Evolutionary conservation across 2,113 vertebrate species (phyloP), one percentile per base, ranked within the genome.

Genomic region (Opisthocomus hoazin): DNA sequence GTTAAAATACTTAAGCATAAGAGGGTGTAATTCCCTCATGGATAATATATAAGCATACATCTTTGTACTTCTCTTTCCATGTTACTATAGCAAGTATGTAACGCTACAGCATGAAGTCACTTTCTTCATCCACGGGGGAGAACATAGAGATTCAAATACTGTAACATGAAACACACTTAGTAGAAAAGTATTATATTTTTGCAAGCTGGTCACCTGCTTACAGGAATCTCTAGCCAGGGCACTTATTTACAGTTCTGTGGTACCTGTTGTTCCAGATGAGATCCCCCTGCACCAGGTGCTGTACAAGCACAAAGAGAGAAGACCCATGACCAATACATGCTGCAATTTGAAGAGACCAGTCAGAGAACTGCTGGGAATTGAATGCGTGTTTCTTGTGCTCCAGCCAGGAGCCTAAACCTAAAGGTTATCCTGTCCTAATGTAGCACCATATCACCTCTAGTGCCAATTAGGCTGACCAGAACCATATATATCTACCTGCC

Each of bases 391-490:
- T 73, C 53, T 69, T 83, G 69, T 73, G 66, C 36, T 87, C 37
- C 70, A 83, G 93, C 39, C 84, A 85, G 74, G 1, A 95, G 57
- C 63, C 50, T 54, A 73, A 87, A 64, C 39, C 57, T 76, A 95
- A 90, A 96, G 91, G 93, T 96, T 93, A 95, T 54, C 48, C 87
- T 90, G 93, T 92, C 84, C 89, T 90, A 68, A 27, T 14, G 10
- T 22, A 65, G 39, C 57, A 81, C 84, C 56, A 0, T 92, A 91
- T 97, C 87, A 89, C 95, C 74, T 79, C 77, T 29, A 94, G 81
- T 16, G 22, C 78, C 95, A 90, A 48, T 50, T 53, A 79, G 77
- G 87, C 93, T 87, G 87, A 95, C 74, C 81, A 85, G 81, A 91
- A 65, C 65, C 26, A 23, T 73, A 78, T 93, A 57, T 82, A 93